These are phyloP conservation scores for Erannis defoliaria DNA, from an alignment of 2,888 invertebrate genomes.

Conservation along the genomic window DNA sequence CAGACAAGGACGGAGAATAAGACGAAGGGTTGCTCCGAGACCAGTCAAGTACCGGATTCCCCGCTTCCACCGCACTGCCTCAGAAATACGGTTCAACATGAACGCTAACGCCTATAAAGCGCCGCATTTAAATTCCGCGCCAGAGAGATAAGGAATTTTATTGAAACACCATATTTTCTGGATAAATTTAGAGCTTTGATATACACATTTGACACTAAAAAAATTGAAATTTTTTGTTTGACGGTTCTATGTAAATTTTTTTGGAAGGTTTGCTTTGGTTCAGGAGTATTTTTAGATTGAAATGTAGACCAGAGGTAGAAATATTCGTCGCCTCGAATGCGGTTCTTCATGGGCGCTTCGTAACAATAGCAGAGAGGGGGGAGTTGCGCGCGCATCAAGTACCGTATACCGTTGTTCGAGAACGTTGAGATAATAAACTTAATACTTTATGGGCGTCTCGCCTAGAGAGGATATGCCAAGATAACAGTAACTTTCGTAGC, in stretches of 20 bases:
- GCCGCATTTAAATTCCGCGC: constrained; percentile 82
- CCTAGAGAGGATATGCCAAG: constrained; percentile 87
- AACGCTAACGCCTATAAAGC: constrained; percentile 80
- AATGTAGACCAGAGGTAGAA: constrained; percentile 79
- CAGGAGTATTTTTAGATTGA: constrained; percentile 60
- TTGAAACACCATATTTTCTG: constrained; percentile 53
- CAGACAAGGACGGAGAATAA: constrained; percentile 87
- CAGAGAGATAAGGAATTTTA: constrained; percentile 86
- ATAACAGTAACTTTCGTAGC: constrained; percentile 87
- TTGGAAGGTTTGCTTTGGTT: constrained; percentile 18
- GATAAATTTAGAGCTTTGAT: constrained; percentile 26
- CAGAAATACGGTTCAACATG: constrained; percentile 74
- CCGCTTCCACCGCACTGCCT: constrained; percentile 50
- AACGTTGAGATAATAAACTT: constrained; percentile 74
- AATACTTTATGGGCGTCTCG: constrained; percentile 80
- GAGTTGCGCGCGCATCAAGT: constrained; percentile 80
- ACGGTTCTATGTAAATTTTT: constrained; percentile 53
- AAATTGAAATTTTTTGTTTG: constrained; percentile 70
- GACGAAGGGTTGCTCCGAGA: constrained; percentile 87
- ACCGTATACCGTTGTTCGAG: constrained; percentile 68
- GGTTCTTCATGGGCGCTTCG: constrained; percentile 80
- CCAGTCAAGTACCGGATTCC: constrained; percentile 77
- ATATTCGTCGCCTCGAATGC: constrained; percentile 68
- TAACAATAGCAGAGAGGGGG: constrained; percentile 87
- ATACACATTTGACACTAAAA: constrained; percentile 63